phyloP scores from a whole-genome alignment of 1,140 invertebrate species.

The Penaeus indicus region DNA sequence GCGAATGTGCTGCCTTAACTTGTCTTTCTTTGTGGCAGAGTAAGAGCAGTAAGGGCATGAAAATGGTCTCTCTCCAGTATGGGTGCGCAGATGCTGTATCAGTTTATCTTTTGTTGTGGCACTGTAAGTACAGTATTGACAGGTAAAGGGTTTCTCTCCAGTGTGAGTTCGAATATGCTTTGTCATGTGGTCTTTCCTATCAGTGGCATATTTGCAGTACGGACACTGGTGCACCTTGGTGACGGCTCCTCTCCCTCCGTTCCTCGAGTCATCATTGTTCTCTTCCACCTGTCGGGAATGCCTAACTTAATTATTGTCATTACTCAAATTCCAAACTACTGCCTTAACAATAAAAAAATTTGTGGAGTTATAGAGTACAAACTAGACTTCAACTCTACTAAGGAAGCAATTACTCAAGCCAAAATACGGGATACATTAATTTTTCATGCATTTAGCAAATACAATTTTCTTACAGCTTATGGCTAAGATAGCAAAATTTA shows the following conservation, averaged over 20 bases:
- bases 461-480: too few relatives aligned
- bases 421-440: too few relatives aligned
- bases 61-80: conserved; percentile 47
- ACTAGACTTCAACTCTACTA: too few relatives aligned
- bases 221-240: conserved; percentile 38
- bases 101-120: conserved; percentile 29
- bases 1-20: conserved; percentile 38
- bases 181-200: neutral
- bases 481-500: too few relatives aligned
- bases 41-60: conserved; percentile 44
- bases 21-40: conserved; percentile 39
- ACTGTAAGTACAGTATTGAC: conserved; percentile 31
- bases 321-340: neutral
- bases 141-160: conserved; percentile 43
- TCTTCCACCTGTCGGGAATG: conserved; percentile 51
- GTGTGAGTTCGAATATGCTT: conserved; percentile 26
- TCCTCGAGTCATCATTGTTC: conserved; percentile 10
- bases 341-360: neutral
- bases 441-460: too few relatives aligned
- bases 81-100: conserved; percentile 33
- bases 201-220: conserved; percentile 29
- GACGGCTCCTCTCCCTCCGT: neutral
- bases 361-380: too few relatives aligned
- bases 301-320: conserved; percentile 29
- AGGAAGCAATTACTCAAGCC: too few relatives aligned